Percentiles rank a stretch among this genome's conserved stretches.
Evolutionary conservation across 2,888 invertebrate genomes (phyloP).

Genomic region (Priocnemis perturbator): DNA sequence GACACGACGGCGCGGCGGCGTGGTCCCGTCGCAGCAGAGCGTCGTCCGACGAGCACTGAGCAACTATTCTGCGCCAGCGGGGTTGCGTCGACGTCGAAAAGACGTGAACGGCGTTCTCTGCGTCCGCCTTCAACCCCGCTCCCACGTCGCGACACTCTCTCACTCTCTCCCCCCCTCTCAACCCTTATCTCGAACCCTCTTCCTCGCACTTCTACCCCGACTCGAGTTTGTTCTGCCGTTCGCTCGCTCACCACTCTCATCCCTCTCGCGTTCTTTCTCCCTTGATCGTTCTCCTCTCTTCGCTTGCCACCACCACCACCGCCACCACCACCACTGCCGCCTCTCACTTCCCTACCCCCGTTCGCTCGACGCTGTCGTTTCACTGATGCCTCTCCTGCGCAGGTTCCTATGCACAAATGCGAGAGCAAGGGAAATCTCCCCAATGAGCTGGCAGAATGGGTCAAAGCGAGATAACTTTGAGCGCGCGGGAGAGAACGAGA

Average conservation of each 20-base stretch:
- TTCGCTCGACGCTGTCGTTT: neutral
- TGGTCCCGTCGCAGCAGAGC: constrained; percentile 73
- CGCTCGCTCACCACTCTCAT: constrained; percentile 4
- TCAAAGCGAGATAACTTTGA: constrained; percentile 35
- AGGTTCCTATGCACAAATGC: too few species aligned
- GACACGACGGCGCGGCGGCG: constrained; percentile 50
- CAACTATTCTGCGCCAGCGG: constrained; percentile 68
- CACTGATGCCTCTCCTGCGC: neutral
- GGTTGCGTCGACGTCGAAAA: constrained; percentile 72
- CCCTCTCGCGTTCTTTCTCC: constrained; percentile 6
- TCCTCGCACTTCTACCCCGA: neutral
- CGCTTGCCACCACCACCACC: constrained; percentile 33
- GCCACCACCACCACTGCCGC: neutral
- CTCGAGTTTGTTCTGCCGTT: neutral
- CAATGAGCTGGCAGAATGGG: constrained; percentile 35
- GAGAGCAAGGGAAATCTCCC: constrained; percentile 33
- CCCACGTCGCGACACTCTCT: too few species aligned
- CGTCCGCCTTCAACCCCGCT: constrained; percentile 14
- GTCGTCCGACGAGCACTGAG: constrained; percentile 74
- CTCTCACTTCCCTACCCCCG: constrained; percentile 13
- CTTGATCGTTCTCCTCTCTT: constrained; percentile 26
- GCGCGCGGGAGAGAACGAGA: constrained; percentile 19
- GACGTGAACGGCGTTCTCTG: constrained; percentile 58
- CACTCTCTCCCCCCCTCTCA: constrained; percentile 9
- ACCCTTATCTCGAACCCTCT: constrained; percentile 2